phyloP scores from a whole-genome alignment of 2,888 invertebrate genomes.

The Strigamia transsilvanica region DNA sequence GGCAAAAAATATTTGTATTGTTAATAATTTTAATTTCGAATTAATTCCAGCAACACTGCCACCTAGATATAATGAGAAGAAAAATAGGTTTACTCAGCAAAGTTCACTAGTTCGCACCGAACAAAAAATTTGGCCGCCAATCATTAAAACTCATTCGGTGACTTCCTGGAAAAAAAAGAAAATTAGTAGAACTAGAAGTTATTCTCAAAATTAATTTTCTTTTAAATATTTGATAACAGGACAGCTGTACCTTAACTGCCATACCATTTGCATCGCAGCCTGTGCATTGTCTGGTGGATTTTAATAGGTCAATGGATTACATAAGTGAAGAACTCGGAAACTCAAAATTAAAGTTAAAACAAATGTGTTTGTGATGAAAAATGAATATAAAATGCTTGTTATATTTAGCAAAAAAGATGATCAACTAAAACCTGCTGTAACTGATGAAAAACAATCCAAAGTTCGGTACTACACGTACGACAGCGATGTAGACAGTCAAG shows the following conservation, averaged over 20 bases:
- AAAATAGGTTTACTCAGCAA: not conserved
- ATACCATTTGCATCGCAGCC: not conserved
- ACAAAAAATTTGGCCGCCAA: slow-evolving; percentile 2
- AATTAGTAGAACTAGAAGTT: too few species aligned
- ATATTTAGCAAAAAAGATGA: not conserved
- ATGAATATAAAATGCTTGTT: not conserved
- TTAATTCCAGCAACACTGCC: not conserved
- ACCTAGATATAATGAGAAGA: not conserved
- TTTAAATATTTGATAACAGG: not conserved
- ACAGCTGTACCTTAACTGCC: not conserved
- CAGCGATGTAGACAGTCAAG: slow-evolving; percentile 14
- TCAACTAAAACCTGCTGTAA: not conserved
- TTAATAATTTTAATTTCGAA: not conserved
- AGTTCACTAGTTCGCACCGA: not conserved
- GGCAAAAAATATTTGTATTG: not conserved
- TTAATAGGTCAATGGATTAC: not conserved
- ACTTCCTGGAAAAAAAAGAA: not conserved
- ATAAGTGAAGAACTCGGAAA: not conserved
- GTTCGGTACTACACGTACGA: not conserved
- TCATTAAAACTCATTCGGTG: slow-evolving; percentile 15
- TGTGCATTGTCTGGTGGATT: not conserved
- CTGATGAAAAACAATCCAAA: not conserved
- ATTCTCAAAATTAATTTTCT: not conserved
- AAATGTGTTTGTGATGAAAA: not conserved
- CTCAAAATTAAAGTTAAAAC: not conserved